These are phyloP conservation scores for Sminthopsis crassicaudata DNA, from an alignment of 2,113 vertebrate genomes.

Conservation along the genomic window DNA sequence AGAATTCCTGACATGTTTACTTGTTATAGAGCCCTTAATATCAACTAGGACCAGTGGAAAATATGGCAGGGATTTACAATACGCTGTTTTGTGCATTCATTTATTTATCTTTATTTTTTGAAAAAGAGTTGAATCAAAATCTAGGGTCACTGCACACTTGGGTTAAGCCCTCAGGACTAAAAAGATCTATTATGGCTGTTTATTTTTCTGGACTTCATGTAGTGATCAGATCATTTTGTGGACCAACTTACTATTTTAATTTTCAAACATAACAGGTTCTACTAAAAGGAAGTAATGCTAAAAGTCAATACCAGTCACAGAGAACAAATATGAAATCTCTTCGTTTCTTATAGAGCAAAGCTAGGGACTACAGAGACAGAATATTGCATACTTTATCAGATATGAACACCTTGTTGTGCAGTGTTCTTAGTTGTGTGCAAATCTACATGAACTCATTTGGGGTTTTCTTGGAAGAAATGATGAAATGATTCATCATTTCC, in stretches of 20 bases:
- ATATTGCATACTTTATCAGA: not conserved
- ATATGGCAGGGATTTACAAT: conserved; percentile 62
- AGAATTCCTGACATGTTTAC: conserved; percentile 70
- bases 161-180: not conserved
- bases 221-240: conserved; percentile 52
- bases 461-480: not conserved
- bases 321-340: not conserved
- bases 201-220: conserved; percentile 55
- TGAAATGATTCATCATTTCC: not conserved
- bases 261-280: conserved; percentile 49
- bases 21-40: conserved; percentile 71
- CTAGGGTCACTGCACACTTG: conserved; percentile 33
- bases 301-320: not conserved
- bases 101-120: conserved; percentile 64
- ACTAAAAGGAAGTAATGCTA: not conserved
- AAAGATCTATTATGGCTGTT: conserved; percentile 6
- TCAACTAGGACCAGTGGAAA: conserved; percentile 44
- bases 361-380: not conserved
- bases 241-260: conserved; percentile 23
- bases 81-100: conserved; percentile 46
- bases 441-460: not conserved
- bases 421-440: not conserved
- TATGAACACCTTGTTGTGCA: not conserved
- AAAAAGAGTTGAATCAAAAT: conserved; percentile 41
- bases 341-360: not conserved